Conservation (phyloP, 2,888 invertebrate species). For the Lordiphosa andalusiaca region DNA sequence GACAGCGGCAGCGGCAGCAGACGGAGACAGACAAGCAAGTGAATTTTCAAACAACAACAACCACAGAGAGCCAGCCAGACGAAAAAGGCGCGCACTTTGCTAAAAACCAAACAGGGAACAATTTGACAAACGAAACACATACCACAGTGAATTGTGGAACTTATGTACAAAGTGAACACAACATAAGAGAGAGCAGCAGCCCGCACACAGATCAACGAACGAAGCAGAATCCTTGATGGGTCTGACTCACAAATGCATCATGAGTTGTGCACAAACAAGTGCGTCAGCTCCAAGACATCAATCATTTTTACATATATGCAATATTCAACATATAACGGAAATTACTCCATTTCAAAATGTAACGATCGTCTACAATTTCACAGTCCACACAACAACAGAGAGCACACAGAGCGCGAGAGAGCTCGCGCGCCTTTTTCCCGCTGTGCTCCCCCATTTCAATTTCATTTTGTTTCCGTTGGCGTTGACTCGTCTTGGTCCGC, state of each 20-base stretch:
- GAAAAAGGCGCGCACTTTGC: slow-evolving; percentile 55
- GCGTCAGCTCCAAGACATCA: too few relatives aligned
- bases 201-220: too few relatives aligned
- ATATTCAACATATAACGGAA: too few relatives aligned
- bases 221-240: too few relatives aligned
- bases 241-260: too few relatives aligned
- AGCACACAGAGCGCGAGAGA: slow-evolving; percentile 1
- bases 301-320: too few relatives aligned
- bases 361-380: slow-evolving; percentile 22
- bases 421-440: not conserved
- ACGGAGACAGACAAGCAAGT: slow-evolving; percentile 35
- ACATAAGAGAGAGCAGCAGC: too few relatives aligned
- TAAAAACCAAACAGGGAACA: slow-evolving; percentile 56
- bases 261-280: too few relatives aligned
- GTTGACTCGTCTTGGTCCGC: not conserved
- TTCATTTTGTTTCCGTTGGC: slow-evolving; percentile 3
- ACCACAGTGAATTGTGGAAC: slow-evolving; percentile 45
- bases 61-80: slow-evolving; percentile 10
- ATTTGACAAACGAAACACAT: slow-evolving; percentile 26
- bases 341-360: slow-evolving; percentile 11
- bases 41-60: slow-evolving; percentile 18
- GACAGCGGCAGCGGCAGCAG: not conserved
- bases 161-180: not conserved
- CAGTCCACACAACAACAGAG: slow-evolving; percentile 11
- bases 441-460: not conserved